Percentiles rank a stretch among this genome's conserved stretches.
phyloP scores from a whole-genome alignment of 2,797 vertebrate genomes.

The Kryptolebias ocellatus region DNA sequence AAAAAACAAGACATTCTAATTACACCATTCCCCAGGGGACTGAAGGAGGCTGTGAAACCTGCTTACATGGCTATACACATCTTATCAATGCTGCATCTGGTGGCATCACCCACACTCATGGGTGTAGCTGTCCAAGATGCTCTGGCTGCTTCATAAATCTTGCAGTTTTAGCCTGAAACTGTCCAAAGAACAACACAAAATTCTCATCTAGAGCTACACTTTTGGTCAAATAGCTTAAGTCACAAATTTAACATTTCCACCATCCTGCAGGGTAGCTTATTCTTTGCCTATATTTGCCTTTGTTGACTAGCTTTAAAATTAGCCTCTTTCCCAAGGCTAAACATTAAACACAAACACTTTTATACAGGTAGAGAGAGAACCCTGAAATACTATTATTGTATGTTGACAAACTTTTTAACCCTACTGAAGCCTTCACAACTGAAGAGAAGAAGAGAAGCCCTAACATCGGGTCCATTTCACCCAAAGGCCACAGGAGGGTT shows the following conservation, averaged over 20 bases:
- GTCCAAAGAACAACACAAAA: slow-evolving; percentile 25
- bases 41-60: slow-evolving; percentile 63
- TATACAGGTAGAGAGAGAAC: not conserved
- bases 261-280: not conserved
- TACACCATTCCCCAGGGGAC: slow-evolving; percentile 59
- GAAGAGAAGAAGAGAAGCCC: no score
- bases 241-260: not conserved
- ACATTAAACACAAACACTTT: slow-evolving; percentile 1
- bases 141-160: slow-evolving; percentile 54
- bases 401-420: no score
- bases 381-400: no score
- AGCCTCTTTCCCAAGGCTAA: not conserved
- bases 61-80: slow-evolving; percentile 68
- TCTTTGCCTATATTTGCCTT: not conserved
- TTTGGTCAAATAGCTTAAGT: slow-evolving; percentile 4
- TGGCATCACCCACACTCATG: slow-evolving; percentile 54
- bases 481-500: no score
- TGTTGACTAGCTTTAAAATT: slow-evolving; percentile 1
- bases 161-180: slow-evolving; percentile 42
- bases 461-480: no score
- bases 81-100: slow-evolving; percentile 66
- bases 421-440: no score
- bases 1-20: slow-evolving; percentile 40
- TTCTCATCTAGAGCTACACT: slow-evolving; percentile 16
- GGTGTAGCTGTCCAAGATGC: slow-evolving; percentile 58